Base-by-base conservation (phyloP, 2,113 vertebrate species). In the Eira barbara region DNA sequence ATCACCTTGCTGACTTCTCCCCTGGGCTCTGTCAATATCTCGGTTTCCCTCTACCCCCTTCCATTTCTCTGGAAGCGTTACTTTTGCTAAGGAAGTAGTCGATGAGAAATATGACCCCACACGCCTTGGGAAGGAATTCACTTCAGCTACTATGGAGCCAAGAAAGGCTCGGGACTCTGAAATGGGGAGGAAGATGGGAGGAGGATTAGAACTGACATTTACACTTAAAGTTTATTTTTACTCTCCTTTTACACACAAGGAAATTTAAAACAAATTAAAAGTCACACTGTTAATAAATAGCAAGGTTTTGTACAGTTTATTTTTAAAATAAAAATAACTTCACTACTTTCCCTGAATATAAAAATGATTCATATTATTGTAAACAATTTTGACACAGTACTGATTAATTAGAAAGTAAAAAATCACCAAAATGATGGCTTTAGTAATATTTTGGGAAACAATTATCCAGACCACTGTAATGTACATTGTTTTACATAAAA, bases 181-280 rank as follows among this genome's bases (percentile, higher is more conserved):
- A 80, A 83, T 13, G 6, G 23, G 34, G 63, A 88, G 59, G 45
- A 89, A n/a, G 84, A 80, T 23, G 52, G 65, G 49, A 89, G 0
- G 18, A 12, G 49, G 47, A n/a, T 47, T 25, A 63, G 4, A 73
- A 85, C 34, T 42, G 55, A 91, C 85, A 87, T n/a, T 89, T 45
- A 94, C 2, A 39, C 47, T 82, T 29, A 5, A 82, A 78, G 45
- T 76, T 84, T 65, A 88, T 67, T 21, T 47, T n/a, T 49, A 65
- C 3, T 11, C 39, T 63, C 49, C 34, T 67, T 65, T 80, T 85
- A 84, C 15, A 74, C 4, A 18, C 4, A 27, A 92, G 42, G 63
- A 96, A 88, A 47, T 84, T 84, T 55, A 80, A 63, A 91, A 86
- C 34, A 94, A 86, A 69, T 92, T 85, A 81, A 52, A 96, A 91